Conservation (phyloP, 2,888 invertebrate genomes). For the Pollenia angustigena region DNA sequence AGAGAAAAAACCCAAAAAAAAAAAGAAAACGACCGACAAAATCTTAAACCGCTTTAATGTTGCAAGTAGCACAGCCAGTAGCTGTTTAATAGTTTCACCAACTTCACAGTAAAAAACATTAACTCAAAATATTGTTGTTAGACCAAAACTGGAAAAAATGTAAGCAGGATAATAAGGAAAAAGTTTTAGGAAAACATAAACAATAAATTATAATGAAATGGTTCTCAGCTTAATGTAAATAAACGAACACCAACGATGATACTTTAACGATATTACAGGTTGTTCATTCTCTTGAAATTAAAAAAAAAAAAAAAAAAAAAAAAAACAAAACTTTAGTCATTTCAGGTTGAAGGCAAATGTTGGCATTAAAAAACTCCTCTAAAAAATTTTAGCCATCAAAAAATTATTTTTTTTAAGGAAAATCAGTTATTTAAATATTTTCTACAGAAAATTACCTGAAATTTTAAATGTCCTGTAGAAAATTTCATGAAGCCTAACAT, state of each 20-base stretch:
- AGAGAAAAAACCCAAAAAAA: constrained; percentile 10
- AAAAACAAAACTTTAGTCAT: too few species aligned
- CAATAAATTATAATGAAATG: constrained; percentile 71
- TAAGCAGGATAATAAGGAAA: constrained; percentile 58
- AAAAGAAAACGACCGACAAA: constrained; percentile 17
- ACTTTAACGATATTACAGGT: constrained; percentile 6
- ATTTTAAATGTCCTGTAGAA: too few species aligned
- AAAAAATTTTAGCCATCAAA: too few species aligned
- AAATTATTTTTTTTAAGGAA: too few species aligned
- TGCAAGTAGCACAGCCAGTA: constrained; percentile 42
- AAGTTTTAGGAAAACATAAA: constrained; percentile 62
- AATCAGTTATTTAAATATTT: too few species aligned
- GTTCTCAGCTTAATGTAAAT: not conserved
- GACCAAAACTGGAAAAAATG: constrained; percentile 3
- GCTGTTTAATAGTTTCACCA: constrained; percentile 20
- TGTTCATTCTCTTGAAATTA: not conserved
- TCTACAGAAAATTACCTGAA: too few species aligned
- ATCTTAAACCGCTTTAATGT: constrained; percentile 53
- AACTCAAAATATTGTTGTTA: constrained; percentile 30
- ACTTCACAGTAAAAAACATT: constrained; percentile 20
- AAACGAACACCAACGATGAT: constrained; percentile 20
- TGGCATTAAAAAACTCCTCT: too few species aligned
- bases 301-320: too few species aligned
- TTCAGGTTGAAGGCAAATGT: too few species aligned
- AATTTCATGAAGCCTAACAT: too few species aligned